phyloP scores from a whole-genome alignment of 2,888 invertebrate genomes.

The Eristalis arbustorum region DNA sequence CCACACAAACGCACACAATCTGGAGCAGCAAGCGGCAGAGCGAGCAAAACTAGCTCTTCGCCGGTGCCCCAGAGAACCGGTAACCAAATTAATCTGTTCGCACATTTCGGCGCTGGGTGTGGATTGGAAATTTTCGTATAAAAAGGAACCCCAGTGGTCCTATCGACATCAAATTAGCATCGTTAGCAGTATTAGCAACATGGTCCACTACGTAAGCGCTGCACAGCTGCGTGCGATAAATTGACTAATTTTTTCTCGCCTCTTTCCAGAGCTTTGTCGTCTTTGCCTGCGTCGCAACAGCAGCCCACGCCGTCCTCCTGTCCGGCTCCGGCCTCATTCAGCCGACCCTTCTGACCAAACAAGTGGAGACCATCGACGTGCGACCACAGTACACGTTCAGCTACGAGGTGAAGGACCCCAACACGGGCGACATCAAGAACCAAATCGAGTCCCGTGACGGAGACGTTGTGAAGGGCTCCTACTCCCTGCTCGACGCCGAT shows the following conservation, averaged over 20 bases:
- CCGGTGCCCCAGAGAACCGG: conserved; percentile 17
- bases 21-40: background rate
- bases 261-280: background rate
- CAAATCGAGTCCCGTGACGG: conserved; percentile 80
- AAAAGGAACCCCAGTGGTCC: conserved; percentile 1
- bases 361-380: conserved; percentile 49
- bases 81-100: conserved; percentile 9
- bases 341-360: conserved; percentile 19
- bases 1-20: background rate
- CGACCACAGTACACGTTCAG: conserved; percentile 74
- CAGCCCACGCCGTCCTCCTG: background rate
- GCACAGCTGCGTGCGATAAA: background rate
- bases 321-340: background rate
- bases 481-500: conserved; percentile 80
- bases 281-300: background rate
- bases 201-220: background rate
- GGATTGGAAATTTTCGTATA: background rate
- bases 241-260: background rate
- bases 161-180: background rate
- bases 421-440: conserved; percentile 79
- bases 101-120: conserved; percentile 6
- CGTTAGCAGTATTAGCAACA: background rate
- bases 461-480: conserved; percentile 79
- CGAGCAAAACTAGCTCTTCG: background rate
- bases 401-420: conserved; percentile 77